These are phyloP conservation scores for human (Homo sapiens) DNA, from an alignment of 2,113 vertebrate genomes.

Conservation along the genomic window DNA sequence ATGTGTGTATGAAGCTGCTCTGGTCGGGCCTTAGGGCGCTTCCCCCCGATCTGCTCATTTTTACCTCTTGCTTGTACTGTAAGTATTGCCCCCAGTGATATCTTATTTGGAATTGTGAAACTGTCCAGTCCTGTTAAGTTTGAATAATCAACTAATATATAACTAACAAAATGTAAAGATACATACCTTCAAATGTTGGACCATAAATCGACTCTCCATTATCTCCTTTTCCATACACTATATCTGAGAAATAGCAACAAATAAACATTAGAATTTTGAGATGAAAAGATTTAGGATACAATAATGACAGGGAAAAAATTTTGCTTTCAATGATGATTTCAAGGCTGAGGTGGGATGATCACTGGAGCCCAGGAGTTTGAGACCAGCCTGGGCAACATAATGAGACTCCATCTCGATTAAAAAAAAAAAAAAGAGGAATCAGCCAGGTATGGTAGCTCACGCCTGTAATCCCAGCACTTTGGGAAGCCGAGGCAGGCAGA, in stretches of 20 bases:
- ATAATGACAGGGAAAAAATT: background rate
- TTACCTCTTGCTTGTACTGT: background rate
- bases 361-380: too few species aligned
- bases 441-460: too few species aligned
- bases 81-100: background rate
- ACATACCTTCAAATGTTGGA: conserved; percentile 77
- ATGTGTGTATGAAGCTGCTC: background rate
- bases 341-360: background rate
- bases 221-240: conserved; percentile 85
- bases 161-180: conserved; percentile 42
- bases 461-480: too few species aligned
- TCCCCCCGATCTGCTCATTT: background rate
- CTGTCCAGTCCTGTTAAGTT: background rate
- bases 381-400: too few species aligned
- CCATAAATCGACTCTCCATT: conserved; percentile 92
- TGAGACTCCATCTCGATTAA: too few species aligned
- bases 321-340: conserved; percentile 26
- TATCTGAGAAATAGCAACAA: conserved; percentile 84
- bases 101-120: background rate
- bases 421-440: too few species aligned
- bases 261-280: conserved; percentile 43
- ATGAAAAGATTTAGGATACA: background rate
- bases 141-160: conserved; percentile 22
- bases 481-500: too few species aligned
- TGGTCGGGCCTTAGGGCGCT: background rate